These are phyloP conservation scores for Imbricaverruca yamaguchii DNA, from an alignment of 2,888 invertebrate species.

Conservation along the genomic window DNA sequence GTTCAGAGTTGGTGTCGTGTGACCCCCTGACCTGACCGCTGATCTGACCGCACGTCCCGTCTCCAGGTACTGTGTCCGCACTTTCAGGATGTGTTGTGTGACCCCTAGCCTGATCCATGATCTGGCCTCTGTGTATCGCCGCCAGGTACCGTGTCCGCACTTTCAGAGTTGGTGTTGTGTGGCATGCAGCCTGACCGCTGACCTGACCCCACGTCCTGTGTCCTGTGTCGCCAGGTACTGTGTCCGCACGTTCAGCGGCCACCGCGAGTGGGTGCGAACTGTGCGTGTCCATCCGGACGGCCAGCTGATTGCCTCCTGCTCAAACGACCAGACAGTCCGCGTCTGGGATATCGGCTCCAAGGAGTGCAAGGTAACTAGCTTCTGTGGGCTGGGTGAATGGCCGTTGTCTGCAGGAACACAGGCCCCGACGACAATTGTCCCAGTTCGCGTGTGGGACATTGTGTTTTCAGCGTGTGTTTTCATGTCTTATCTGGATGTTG, in stretches of 20 bases:
- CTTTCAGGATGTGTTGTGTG: too few relatives aligned
- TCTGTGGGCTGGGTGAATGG: neutral
- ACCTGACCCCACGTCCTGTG: too few relatives aligned
- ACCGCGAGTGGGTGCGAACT: constrained; percentile 98
- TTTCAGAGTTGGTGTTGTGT: too few relatives aligned
- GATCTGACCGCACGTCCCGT: neutral
- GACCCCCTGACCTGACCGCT: too few relatives aligned
- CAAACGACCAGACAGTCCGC: constrained; percentile 95
- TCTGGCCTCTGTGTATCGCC: too few relatives aligned
- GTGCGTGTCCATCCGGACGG: constrained; percentile 92
- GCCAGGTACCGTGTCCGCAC: too few relatives aligned
- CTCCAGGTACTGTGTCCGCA: constrained; percentile 79
- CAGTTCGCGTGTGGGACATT: neutral
- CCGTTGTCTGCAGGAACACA: neutral
- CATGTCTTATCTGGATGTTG: too few relatives aligned
- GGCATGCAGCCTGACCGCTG: too few relatives aligned
- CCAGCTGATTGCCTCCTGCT: constrained; percentile 88
- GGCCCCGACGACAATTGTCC: neutral
- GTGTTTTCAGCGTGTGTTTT: neutral
- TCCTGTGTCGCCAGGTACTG: constrained; percentile 48
- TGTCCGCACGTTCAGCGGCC: constrained; percentile 64
- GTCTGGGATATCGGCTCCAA: constrained; percentile 92
- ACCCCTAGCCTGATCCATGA: too few relatives aligned
- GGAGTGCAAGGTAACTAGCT: constrained; percentile 56
- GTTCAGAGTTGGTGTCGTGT: too few relatives aligned